Percentiles rank a stretch among this genome's conserved stretches.
These are phyloP conservation scores for Imbricaverruca yamaguchii DNA, from an alignment of 2,888 invertebrate genomes.

Conservation along the genomic window DNA sequence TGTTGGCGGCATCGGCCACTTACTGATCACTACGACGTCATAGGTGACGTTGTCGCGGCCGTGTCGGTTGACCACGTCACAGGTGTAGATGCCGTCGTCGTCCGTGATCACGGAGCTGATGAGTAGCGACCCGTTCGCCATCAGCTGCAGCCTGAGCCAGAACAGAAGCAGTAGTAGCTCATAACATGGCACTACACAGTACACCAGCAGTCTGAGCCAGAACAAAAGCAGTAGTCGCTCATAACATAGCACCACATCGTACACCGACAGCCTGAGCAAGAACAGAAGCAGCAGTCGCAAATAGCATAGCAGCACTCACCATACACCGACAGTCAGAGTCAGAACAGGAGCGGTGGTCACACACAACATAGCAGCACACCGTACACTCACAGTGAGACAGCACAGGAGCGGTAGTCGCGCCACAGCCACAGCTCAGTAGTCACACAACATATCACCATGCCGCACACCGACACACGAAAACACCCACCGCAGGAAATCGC, in stretches of 20 bases:
- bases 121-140: conserved; percentile 54
- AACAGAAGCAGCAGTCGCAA: conserved; percentile 58
- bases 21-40: conserved; percentile 31
- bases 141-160: conserved; percentile 56
- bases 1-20: neutral
- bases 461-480: no score
- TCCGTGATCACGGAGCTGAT: conserved; percentile 47
- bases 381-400: no score
- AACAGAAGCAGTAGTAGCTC: conserved; percentile 58
- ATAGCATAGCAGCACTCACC: no score
- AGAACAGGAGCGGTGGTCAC: conserved; percentile 45
- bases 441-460: no score
- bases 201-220: conserved; percentile 53
- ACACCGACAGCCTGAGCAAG: conserved; percentile 54
- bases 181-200: neutral
- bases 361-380: no score
- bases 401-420: no score
- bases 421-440: no score
- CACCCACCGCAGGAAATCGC: no score
- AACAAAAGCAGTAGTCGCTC: conserved; percentile 56
- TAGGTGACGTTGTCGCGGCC: conserved; percentile 33
- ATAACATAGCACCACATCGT: no score
- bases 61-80: conserved; percentile 38
- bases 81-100: conserved; percentile 40
- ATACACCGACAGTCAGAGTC: conserved; percentile 50